A percentile compares a stretch with the other conserved stretches of the same genome.
phyloP scores from a whole-genome alignment of 2,888 invertebrate genomes.

The Hetaerina titia region DNA sequence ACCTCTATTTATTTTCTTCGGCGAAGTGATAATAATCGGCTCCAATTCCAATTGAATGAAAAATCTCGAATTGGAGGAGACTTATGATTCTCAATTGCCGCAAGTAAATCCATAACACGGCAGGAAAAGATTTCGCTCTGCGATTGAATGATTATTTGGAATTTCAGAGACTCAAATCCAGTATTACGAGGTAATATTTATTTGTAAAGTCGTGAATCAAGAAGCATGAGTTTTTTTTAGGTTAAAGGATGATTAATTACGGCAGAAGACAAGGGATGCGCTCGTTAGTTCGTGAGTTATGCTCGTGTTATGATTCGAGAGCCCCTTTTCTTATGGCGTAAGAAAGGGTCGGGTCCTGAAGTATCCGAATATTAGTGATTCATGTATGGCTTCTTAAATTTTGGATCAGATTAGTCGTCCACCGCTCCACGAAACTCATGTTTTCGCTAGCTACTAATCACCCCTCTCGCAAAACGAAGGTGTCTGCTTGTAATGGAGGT shows the following conservation, averaged over 20 bases:
- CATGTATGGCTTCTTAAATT: too few species aligned
- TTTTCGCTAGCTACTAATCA: not conserved
- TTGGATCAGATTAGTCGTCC: not conserved
- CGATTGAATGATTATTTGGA: not conserved
- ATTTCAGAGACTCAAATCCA: too few species aligned
- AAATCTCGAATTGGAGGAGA: not conserved
- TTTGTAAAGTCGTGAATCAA: too few species aligned
- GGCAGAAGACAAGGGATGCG: not conserved
- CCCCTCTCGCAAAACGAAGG: not conserved
- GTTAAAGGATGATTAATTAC: not conserved
- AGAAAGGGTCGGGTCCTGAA: too few species aligned
- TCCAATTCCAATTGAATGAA: not conserved
- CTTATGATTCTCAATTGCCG: not conserved
- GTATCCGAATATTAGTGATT: too few species aligned
- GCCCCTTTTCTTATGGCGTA: too few species aligned
- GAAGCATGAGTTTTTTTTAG: not conserved
- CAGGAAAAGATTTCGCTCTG: not conserved
- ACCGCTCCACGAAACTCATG: not conserved
- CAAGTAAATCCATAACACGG: not conserved
- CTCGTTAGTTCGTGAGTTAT: not conserved
- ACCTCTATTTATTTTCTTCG: slow-evolving; percentile 3
- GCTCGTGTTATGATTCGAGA: not conserved
- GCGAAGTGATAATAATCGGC: not conserved
- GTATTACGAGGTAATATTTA: too few species aligned
- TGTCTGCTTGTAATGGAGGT: not conserved